Evolutionary conservation across 1,140 invertebrate genomes (phyloP).

Genomic region (Trichoplusia ni): DNA sequence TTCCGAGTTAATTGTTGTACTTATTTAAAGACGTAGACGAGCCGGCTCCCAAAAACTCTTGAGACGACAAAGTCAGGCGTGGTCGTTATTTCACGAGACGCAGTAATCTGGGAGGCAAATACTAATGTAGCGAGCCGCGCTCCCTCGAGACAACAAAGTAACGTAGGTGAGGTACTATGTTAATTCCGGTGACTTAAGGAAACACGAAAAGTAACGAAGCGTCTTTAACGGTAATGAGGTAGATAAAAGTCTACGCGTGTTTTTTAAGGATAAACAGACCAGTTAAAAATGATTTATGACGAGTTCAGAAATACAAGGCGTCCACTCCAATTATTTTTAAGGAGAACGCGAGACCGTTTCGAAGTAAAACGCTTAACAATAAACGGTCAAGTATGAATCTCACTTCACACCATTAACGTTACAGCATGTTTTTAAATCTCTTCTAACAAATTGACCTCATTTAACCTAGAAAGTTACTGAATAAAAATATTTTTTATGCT

Average conservation of each 20-base stretch:
- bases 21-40: conserved; percentile 1
- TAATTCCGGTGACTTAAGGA: not conserved
- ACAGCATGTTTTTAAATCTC: not conserved
- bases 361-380: conserved; percentile 29
- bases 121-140: conserved; percentile 11
- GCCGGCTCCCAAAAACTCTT: conserved; percentile 5
- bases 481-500: conserved; percentile 10
- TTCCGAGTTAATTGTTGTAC: conserved; percentile 10
- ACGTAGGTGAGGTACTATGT: conserved; percentile 12
- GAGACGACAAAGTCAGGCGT: conserved; percentile 18
- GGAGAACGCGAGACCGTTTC: conserved; percentile 38
- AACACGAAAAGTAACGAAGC: not conserved
- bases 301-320: conserved; percentile 40
- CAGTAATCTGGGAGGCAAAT: conserved; percentile 18
- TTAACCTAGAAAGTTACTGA: not conserved
- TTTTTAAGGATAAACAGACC: conserved; percentile 23
- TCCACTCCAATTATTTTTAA: conserved; percentile 62
- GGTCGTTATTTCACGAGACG: conserved; percentile 1
- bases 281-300: conserved; percentile 37
- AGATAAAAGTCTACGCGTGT: conserved; percentile 9
- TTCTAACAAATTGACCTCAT: conserved; percentile 2
- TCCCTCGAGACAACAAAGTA: not conserved
- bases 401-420: not conserved
- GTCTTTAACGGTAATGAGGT: conserved; percentile 12
- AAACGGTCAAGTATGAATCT: conserved; percentile 28